Base-by-base conservation (phyloP, 2,888 invertebrate genomes). In the Dryocosmus kuriphilus region DNA sequence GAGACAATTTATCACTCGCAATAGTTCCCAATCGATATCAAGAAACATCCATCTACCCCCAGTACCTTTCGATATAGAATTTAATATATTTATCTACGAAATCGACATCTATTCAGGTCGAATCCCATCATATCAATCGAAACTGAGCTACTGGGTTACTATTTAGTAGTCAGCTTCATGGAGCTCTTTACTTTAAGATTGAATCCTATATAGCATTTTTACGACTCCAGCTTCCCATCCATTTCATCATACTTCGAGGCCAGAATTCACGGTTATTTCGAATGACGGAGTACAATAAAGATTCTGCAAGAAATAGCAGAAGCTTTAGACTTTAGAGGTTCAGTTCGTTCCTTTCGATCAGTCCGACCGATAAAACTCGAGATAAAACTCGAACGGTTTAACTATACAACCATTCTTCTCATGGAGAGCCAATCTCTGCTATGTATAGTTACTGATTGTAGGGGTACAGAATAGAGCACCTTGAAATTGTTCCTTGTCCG, bases 231-330 rank as follows among this genome's bases (percentile, higher is more conserved):
- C 30, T 71, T 51, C 30, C 71, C 46, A 46, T 16, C 46, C 27
- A 67, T 30, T 32, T n/a, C 71, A 51, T 71, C 71, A 51, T 71
- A 71, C 51, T 71, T 30, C 30, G 11, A 71, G 14, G 51, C 30
- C 19, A 51, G 71, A 71, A 71, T 71, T 51, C 71, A 71, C 67
- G 46, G 67, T 46, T 71, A 71, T 51, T 71, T 30, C 51, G 30
- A 71, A 71, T 71, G 24, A 71, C 30, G 46, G 32, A 71, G 30
- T 27, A 71, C 71, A 51, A 71, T 71, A 71, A 71, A 71, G 30
- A 51, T 30, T 71, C 27, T 30, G 46, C 46, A 67, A 24, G 19
- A 46, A 67, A 46, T 9, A 71, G 30, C 51, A 71, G 71, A 71
- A 30, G 30, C 11, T 51, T 51, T 71, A 51, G n/a, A 51, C 19